phyloP scores from a whole-genome alignment of 30 jellyfish, hydroid and myxozoan genomes.

The Cassiopea andromeda region DNA sequence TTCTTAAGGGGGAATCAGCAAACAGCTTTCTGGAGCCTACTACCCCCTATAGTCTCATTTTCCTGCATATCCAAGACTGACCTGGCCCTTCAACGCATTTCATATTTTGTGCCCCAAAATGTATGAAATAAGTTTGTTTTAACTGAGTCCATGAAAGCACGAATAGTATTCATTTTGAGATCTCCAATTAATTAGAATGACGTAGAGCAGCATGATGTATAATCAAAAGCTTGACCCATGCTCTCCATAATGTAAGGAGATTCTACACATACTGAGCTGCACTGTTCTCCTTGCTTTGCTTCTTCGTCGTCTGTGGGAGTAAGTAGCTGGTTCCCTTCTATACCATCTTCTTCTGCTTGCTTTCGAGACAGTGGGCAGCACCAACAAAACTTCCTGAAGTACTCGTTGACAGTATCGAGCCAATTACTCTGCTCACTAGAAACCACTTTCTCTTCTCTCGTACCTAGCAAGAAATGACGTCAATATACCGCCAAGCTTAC shows the following conservation, averaged over 20 bases:
- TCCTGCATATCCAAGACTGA: background rate
- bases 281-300: slow-evolving; percentile 11
- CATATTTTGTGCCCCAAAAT: background rate
- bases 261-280: slow-evolving; percentile 18
- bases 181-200: background rate
- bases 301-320: background rate
- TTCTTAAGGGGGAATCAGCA: background rate
- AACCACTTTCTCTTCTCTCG: slow-evolving; percentile 85
- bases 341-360: slow-evolving; percentile 45
- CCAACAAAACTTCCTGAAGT: slow-evolving; percentile 86
- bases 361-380: slow-evolving; percentile 87
- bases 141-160: background rate
- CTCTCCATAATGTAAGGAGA: background rate
- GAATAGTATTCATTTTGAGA: background rate
- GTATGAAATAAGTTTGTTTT: too few relatives aligned
- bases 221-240: background rate
- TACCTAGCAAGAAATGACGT: slow-evolving; percentile 56
- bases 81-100: background rate
- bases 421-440: slow-evolving; percentile 38
- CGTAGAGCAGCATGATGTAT: background rate
- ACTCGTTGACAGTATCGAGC: slow-evolving; percentile 23
- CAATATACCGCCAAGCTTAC: background rate
- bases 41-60: background rate
- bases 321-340: background rate
- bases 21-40: background rate